Evolutionary conservation across 2,888 invertebrate species (phyloP).

Genomic region (Latrodectus hesperus): DNA sequence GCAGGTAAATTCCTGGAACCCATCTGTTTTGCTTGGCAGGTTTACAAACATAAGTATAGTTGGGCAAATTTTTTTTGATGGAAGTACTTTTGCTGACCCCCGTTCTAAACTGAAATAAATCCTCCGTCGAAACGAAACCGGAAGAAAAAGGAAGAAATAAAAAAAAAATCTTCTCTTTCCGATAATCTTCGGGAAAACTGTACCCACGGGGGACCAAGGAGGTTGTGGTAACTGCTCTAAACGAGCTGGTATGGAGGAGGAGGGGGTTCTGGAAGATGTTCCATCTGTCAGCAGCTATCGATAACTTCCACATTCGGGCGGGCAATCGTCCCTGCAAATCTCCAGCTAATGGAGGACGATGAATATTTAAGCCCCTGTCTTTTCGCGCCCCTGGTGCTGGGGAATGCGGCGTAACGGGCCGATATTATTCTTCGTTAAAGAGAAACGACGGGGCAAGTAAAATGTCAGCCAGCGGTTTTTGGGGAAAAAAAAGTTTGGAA

Average conservation of each 20-base stretch:
- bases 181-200: conserved; percentile 59
- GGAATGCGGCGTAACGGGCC: conserved; percentile 21
- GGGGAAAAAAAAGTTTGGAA: not conserved
- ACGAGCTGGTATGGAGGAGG: conserved; percentile 7
- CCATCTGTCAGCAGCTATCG: conserved; percentile 52
- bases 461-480: not conserved
- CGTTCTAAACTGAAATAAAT: conserved; percentile 48
- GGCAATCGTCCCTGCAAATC: conserved; percentile 54
- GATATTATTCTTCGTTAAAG: conserved; percentile 66
- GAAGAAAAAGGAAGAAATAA: conserved; percentile 6
- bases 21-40: not conserved
- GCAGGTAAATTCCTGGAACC: not conserved
- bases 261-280: conserved; percentile 14
- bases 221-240: conserved; percentile 29
- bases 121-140: conserved; percentile 10
- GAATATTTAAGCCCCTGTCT: conserved; percentile 67
- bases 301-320: conserved; percentile 42
- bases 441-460: conserved; percentile 11
- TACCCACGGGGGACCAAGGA: conserved; percentile 33
- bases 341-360: conserved; percentile 63
- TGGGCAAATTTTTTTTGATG: conserved; percentile 27
- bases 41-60: conserved; percentile 17
- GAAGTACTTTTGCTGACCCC: conserved; percentile 7
- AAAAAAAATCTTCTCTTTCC: conserved; percentile 19
- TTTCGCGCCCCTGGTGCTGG: conserved; percentile 27